phyloP scores from a whole-genome alignment of 2,888 invertebrate genomes.

The Candidula unifasciata region DNA sequence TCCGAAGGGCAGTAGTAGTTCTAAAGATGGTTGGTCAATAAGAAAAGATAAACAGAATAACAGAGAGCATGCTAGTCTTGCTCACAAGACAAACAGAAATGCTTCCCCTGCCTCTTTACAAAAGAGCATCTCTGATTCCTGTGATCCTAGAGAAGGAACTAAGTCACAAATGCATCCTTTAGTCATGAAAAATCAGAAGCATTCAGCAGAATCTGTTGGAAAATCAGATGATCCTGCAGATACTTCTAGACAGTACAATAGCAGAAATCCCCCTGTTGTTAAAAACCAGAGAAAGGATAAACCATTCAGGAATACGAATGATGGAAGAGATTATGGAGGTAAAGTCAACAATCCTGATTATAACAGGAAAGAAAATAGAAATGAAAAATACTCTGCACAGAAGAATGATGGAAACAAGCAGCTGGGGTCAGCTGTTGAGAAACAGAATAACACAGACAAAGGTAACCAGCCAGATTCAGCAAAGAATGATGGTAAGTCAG shows the following conservation, averaged over 20 bases:
- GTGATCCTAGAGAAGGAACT: neutral
- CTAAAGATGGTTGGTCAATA: neutral
- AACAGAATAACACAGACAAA: constrained; percentile 4
- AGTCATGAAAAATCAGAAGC: neutral
- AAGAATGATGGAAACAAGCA: neutral
- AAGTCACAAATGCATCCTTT: neutral
- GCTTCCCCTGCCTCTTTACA: neutral
- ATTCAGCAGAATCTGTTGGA: neutral
- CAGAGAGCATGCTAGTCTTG: neutral
- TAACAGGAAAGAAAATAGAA: neutral
- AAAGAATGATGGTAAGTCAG: constrained; percentile 38
- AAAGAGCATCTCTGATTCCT: constrained; percentile 10
- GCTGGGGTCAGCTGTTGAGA: neutral
- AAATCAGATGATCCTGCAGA: neutral
- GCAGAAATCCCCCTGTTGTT: neutral
- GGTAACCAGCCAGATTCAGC: constrained; percentile 19
- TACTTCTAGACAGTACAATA: neutral
- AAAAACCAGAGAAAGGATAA: constrained; percentile 1
- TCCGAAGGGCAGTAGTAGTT: neutral
- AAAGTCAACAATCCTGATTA: neutral
- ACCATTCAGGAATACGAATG: neutral
- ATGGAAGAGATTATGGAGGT: neutral
- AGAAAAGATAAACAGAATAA: constrained; percentile 11
- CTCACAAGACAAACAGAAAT: neutral
- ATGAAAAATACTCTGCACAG: neutral